Percentiles rank a stretch among this genome's conserved stretches.
Evolutionary conservation across 2,888 invertebrate species (phyloP).

Genomic region (Heliconius aoede): DNA sequence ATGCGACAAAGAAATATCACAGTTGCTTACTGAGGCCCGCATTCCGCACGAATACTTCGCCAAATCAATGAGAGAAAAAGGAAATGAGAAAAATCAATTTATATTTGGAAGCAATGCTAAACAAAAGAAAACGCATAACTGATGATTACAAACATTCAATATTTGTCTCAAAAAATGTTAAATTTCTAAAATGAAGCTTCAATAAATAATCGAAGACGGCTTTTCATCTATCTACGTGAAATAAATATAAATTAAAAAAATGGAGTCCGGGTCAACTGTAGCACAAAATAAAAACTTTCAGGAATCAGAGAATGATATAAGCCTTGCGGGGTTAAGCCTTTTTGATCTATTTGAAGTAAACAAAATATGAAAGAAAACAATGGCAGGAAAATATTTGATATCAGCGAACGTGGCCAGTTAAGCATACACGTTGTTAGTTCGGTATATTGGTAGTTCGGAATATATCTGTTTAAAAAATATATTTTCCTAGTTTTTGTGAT

Average conservation of each 20-base stretch:
- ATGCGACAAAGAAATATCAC: slow-evolving; percentile 43
- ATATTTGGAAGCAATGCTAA: slow-evolving; percentile 5
- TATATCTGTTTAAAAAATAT: too few relatives aligned
- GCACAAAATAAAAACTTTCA: slow-evolving; percentile 3
- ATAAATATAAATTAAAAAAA: slow-evolving; percentile 2
- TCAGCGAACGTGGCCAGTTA: slow-evolving; percentile 20
- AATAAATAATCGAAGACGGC: not conserved
- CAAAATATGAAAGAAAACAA: slow-evolving; percentile 29
- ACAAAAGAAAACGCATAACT: not conserved
- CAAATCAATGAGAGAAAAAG: slow-evolving; percentile 32
- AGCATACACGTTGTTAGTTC: slow-evolving; percentile 32
- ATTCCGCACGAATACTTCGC: slow-evolving; percentile 36
- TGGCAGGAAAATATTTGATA: slow-evolving; percentile 27
- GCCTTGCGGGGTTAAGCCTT: slow-evolving; percentile 17
- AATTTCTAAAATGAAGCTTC: not conserved
- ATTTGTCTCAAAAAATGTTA: not conserved
- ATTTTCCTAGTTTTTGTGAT: too few relatives aligned
- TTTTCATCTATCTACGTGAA: not conserved
- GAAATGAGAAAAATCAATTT: slow-evolving; percentile 29
- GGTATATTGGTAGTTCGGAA: slow-evolving; percentile 12
- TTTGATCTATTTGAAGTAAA: slow-evolving; percentile 23
- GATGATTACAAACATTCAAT: not conserved
- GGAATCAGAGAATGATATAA: slow-evolving; percentile 1
- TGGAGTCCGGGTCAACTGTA: not conserved
- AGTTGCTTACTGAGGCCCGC: slow-evolving; percentile 33